Evolutionary conservation across 2,113 vertebrate species (phyloP).

Genomic region (Nothocercus julius): DNA sequence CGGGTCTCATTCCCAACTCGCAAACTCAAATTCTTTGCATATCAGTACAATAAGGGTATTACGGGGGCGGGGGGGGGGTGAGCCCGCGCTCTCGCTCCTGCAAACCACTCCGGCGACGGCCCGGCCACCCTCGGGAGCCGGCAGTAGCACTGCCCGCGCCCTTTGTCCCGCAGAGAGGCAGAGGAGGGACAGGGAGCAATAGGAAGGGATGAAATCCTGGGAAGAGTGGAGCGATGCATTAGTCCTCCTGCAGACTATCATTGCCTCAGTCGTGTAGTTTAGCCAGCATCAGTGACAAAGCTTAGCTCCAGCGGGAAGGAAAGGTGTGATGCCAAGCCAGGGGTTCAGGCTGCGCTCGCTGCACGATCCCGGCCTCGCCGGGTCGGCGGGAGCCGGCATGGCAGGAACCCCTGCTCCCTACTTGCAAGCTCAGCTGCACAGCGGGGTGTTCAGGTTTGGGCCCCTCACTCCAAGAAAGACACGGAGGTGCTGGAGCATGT

Average conservation of each 20-base stretch:
- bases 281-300: neutral
- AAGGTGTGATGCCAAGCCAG: neutral
- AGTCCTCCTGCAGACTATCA: neutral
- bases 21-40: conserved; percentile 50
- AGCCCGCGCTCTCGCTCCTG: neutral
- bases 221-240: neutral
- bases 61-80: neutral
- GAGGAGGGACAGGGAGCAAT: neutral
- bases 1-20: conserved; percentile 30
- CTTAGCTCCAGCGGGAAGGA: conserved; percentile 23
- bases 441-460: too few species aligned
- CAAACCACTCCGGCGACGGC: neutral
- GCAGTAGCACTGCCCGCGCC: neutral
- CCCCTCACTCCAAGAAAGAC: too few species aligned
- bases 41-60: conserved; percentile 27
- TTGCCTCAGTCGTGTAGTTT: conserved; percentile 31
- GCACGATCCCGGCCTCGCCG: too few species aligned
- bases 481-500: too few species aligned
- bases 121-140: neutral
- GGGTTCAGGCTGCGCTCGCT: neutral
- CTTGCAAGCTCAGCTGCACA: too few species aligned
- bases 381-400: too few species aligned
- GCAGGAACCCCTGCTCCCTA: too few species aligned
- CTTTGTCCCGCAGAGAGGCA: neutral
- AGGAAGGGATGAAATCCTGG: conserved; percentile 13